Evolutionary conservation across 2,797 vertebrate genomes (phyloP).

Genomic region (Synaphobranchus kaupii): DNA sequence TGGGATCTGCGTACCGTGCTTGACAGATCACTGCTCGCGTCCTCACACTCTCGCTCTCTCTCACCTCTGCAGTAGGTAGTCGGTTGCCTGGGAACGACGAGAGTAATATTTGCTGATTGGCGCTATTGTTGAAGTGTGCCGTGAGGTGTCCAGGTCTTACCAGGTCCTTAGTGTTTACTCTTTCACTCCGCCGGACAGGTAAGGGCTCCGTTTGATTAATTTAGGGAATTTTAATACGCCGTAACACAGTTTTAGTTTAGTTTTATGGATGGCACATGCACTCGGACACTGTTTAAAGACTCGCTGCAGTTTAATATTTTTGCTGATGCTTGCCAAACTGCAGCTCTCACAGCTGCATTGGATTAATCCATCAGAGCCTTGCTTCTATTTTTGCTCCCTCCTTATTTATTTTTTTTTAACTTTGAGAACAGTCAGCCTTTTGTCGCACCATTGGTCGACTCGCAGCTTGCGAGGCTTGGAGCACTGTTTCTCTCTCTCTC

Average conservation of each 20-base stretch:
- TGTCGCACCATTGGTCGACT: constrained; percentile 18
- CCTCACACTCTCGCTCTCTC: neutral
- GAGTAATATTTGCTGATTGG: neutral
- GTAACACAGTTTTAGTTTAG: neutral
- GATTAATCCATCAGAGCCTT: constrained; percentile 38
- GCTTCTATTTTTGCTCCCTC: constrained; percentile 15
- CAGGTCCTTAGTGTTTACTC: neutral
- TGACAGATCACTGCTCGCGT: neutral
- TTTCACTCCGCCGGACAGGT: neutral
- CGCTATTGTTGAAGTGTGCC: neutral
- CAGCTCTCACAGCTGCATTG: constrained; percentile 55
- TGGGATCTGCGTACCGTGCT: neutral
- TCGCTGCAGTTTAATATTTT: constrained; percentile 50
- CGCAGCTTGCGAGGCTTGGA: constrained; percentile 1
- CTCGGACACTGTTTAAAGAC: neutral
- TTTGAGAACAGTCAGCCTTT: constrained; percentile 31
- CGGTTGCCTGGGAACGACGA: neutral
- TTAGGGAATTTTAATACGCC: neutral
- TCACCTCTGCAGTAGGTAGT: neutral
- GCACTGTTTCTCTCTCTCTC: neutral
- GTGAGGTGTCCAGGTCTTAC: neutral
- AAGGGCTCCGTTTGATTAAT: neutral
- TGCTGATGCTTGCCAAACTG: constrained; percentile 61
- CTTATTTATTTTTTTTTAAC: neutral
- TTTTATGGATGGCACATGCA: neutral